Base-by-base conservation (phyloP, 2,888 invertebrate species). In the Acrobasis suavella region DNA sequence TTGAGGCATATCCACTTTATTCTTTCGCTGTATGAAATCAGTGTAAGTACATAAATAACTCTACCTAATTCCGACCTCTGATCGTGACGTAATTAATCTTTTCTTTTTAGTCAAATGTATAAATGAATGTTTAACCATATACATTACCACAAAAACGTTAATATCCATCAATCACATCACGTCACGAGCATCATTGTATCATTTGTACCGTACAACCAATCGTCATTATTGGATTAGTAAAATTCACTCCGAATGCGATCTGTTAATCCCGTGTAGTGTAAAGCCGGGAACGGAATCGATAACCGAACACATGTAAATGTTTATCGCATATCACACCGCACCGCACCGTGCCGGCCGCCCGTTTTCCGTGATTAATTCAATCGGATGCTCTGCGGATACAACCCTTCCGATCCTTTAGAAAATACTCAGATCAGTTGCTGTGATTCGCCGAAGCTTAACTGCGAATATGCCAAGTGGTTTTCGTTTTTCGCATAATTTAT, bases 331-430 rank as follows among this genome's bases (percentile, higher is more conserved):
- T 54, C 54, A 39, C 56, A 22, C 56, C 56, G 56, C 56, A 56
- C 56, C 54, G 52, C 37, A 52, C n/a, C 72, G 74, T 75, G 75
- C 76, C 73, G 72, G 73, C 77, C 76, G 72, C 70, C 75, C 52
- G 77, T 76, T 82, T 83, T 78, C 81, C 79, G 80, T 83, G 86
- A 87, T 88, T 88, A 89, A 89, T 89, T 87, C 84, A 87, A 87
- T 89, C 87, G 86, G 86, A 87, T 82, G 78, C 72, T 74, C 76
- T 75, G 70, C 83, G 83, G 83, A 84, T 81, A 81, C 79, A 80
- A 76, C 79, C 80, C 78, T 67, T 67, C 71, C 70, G 73, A 75
- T 75, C 83, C 85, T 82, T 85, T 82, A 75, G 77, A 84, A 83
- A 79, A 79, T 77, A 56, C 76, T 73, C 72, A 75, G 80, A 80